These are phyloP conservation scores for Tor tambroides DNA, from an alignment of 2,113 vertebrate genomes.

Conservation along the genomic window DNA sequence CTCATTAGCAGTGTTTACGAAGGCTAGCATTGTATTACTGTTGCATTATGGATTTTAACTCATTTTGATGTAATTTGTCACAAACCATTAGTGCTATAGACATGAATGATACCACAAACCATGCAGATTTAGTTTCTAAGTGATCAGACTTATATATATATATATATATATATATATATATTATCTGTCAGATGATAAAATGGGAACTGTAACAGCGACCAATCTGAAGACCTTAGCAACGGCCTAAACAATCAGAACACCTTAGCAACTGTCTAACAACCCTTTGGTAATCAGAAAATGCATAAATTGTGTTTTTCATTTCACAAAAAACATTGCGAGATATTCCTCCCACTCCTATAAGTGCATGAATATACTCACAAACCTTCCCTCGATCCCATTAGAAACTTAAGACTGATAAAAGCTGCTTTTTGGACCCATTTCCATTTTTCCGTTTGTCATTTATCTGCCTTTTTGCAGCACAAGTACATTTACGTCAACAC, in stretches of 20 bases:
- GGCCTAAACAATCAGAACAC: no score
- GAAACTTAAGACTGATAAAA: background rate
- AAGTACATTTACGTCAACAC: background rate
- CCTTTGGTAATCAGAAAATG: no score
- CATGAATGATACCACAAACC: background rate
- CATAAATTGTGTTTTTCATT: no score
- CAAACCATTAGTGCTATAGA: background rate
- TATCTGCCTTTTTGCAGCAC: background rate
- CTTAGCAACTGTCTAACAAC: no score
- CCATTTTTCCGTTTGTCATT: conserved; percentile 16
- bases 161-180: no score
- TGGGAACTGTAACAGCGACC: background rate
- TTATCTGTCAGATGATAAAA: background rate
- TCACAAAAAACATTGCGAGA: background rate
- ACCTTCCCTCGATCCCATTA: background rate
- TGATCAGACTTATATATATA: no score
- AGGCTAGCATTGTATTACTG: background rate
- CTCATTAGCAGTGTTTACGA: background rate
- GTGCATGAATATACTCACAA: background rate
- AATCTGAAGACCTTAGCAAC: background rate
- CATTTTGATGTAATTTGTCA: background rate
- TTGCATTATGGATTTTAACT: background rate
- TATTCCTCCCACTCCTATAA: background rate
- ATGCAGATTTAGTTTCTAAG: background rate
- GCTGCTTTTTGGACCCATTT: conserved; percentile 9